Percentiles rank a stretch among this genome's conserved stretches.
Conservation (phyloP, 1,140 invertebrate species). For the Popillia japonica region DNA sequence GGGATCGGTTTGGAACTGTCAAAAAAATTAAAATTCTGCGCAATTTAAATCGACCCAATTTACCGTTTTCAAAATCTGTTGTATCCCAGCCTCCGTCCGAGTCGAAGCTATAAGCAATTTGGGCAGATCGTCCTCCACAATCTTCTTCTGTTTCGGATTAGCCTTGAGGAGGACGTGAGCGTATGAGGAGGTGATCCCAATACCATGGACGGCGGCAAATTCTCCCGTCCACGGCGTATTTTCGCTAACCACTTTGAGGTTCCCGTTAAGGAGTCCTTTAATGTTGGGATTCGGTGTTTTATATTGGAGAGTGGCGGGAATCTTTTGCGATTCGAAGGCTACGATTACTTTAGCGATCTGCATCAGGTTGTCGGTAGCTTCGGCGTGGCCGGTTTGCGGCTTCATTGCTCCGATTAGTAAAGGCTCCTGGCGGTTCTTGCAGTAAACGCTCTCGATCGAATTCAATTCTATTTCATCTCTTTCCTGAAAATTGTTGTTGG, state of each 20-base stretch:
- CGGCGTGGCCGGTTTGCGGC: constrained; percentile 80
- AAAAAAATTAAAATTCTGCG: not conserved
- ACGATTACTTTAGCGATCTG: constrained; percentile 66
- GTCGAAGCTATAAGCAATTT: constrained; percentile 70
- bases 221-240: constrained; percentile 70
- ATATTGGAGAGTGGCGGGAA: constrained; percentile 80
- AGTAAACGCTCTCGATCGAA: constrained; percentile 67
- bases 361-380: constrained; percentile 70
- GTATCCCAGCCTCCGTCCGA: constrained; percentile 74
- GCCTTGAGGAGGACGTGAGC: constrained; percentile 74
- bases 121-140: constrained; percentile 63
- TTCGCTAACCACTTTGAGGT: constrained; percentile 70
- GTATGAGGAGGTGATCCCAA: constrained; percentile 70
- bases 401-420: constrained; percentile 79
- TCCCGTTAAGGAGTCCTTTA: constrained; percentile 70
- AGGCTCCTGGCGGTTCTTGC: constrained; percentile 62
- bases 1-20: constrained; percentile 52
- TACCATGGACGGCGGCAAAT: constrained; percentile 66
- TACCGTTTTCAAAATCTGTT: constrained; percentile 67
- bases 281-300: constrained; percentile 73
- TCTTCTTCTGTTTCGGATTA: constrained; percentile 61
- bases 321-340: constrained; percentile 72
- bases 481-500: too few relatives aligned
- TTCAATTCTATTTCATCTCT: constrained; percentile 58
- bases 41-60: not conserved